phyloP scores from a whole-genome alignment of 2,113 vertebrate species.

The Melanocharis versteri region DNA sequence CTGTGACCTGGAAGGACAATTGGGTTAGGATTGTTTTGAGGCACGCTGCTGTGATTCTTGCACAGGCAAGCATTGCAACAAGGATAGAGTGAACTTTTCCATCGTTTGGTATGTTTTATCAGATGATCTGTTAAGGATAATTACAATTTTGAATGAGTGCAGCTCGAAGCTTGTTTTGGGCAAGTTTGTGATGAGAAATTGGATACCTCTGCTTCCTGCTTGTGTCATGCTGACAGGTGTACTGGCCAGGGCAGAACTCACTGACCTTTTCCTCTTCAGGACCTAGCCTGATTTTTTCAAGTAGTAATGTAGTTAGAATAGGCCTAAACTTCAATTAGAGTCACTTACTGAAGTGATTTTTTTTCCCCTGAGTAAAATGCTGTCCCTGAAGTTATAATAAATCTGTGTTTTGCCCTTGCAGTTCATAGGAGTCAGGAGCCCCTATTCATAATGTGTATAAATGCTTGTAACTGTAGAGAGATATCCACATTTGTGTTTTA shows the following conservation, averaged over 20 bases:
- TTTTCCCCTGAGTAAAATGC: background rate
- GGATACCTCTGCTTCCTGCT: constrained; percentile 14
- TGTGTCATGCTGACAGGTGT: constrained; percentile 39
- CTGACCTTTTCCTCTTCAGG: background rate
- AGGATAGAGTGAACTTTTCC: background rate
- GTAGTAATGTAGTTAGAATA: background rate
- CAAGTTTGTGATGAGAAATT: constrained; percentile 34
- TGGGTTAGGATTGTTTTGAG: background rate
- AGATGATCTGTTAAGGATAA: constrained; percentile 35
- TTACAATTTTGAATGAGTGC: constrained; percentile 29
- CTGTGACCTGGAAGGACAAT: background rate
- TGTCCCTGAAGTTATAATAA: background rate
- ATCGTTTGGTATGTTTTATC: constrained; percentile 35
- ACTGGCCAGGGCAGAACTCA: background rate
- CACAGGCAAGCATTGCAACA: constrained; percentile 13
- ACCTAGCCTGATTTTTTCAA: background rate
- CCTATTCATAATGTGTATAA: background rate
- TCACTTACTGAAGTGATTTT: background rate
- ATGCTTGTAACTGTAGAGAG: background rate
- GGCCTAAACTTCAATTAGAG: background rate
- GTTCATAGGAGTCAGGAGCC: background rate
- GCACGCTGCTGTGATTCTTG: background rate
- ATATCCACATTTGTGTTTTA: background rate
- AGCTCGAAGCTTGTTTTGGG: constrained; percentile 21
- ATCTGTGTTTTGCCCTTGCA: background rate